Percentiles rank a stretch among this genome's conserved stretches.
These are phyloP conservation scores for Trematomus loennbergii DNA, from an alignment of 2,113 vertebrate genomes.

Conservation along the genomic window DNA sequence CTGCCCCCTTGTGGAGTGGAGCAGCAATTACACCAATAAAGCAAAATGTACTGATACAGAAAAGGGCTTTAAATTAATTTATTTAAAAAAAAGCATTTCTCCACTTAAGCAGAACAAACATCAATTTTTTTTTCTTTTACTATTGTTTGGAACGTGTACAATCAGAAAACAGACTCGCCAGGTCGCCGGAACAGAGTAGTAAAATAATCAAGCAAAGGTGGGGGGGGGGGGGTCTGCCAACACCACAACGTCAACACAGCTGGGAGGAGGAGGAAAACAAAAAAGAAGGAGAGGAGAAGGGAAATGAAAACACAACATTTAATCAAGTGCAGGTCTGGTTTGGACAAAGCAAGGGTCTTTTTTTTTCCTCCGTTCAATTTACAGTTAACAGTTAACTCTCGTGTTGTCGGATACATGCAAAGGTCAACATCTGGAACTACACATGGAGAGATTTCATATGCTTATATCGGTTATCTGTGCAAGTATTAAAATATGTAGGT, in stretches of 20 bases:
- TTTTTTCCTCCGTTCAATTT: slow-evolving; percentile 68
- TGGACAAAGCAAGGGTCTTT: slow-evolving; percentile 83
- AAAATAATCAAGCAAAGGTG: slow-evolving; percentile 58
- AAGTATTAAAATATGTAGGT: slow-evolving; percentile 87
- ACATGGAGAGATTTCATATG: slow-evolving; percentile 86
- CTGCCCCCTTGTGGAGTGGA: slow-evolving; percentile 33
- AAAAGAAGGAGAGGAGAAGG: slow-evolving; percentile 66
- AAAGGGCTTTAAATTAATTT: slow-evolving; percentile 87
- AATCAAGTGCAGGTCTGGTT: slow-evolving; percentile 88
- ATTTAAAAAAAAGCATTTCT: slow-evolving; percentile 82
- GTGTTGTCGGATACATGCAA: slow-evolving; percentile 88
- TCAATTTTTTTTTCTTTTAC: slow-evolving; percentile 69
- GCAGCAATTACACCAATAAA: not conserved
- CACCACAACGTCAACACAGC: slow-evolving; percentile 79
- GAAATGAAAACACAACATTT: slow-evolving; percentile 60
- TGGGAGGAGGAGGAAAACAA: slow-evolving; percentile 54
- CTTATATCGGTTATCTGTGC: slow-evolving; percentile 86
- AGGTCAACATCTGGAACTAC: slow-evolving; percentile 87
- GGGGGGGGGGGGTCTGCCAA: slow-evolving; percentile 54
- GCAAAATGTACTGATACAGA: not conserved
- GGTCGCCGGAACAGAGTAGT: slow-evolving; percentile 65
- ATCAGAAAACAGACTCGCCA: slow-evolving; percentile 74
- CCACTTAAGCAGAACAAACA: slow-evolving; percentile 86
- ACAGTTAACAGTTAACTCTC: slow-evolving; percentile 83
- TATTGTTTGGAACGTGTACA: slow-evolving; percentile 79